Evolutionary conservation across 2,797 vertebrate species (phyloP).

Genomic region (Tapirus indicus): DNA sequence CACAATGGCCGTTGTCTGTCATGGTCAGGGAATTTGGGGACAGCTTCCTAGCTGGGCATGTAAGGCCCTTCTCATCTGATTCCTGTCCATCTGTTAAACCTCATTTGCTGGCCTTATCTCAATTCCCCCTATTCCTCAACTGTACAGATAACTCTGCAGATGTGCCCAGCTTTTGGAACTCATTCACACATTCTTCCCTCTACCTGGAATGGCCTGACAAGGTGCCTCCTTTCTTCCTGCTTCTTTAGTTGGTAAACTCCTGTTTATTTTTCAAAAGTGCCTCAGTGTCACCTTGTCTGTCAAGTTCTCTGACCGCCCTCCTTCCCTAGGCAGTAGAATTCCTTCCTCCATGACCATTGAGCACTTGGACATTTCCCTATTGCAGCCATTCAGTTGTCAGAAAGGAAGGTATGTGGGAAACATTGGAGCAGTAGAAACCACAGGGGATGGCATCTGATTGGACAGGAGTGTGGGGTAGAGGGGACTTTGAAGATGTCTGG

Average conservation of each 20-base stretch:
- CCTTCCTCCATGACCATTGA: background rate
- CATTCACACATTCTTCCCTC: background rate
- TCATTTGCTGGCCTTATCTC: background rate
- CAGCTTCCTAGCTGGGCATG: background rate
- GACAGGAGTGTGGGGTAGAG: background rate
- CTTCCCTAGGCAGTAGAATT: too few species aligned
- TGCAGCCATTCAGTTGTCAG: accelerated
- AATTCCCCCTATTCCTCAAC: background rate
- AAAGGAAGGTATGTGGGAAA: background rate
- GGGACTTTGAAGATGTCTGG: accelerated
- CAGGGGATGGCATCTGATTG: background rate
- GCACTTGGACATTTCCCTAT: too few species aligned
- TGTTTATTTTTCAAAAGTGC: background rate
- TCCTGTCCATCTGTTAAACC: background rate
- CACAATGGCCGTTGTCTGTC: background rate
- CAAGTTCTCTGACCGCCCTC: background rate
- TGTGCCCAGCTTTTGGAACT: accelerated
- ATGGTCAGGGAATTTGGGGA: background rate
- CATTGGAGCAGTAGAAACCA: background rate
- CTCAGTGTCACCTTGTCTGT: background rate
- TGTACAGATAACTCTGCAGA: background rate
- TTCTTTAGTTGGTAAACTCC: background rate
- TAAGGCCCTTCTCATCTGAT: background rate
- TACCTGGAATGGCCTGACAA: background rate
- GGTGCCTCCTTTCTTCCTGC: background rate